Evolutionary conservation across 1,140 invertebrate species (phyloP).

Genomic region (Diachasma alloeum): DNA sequence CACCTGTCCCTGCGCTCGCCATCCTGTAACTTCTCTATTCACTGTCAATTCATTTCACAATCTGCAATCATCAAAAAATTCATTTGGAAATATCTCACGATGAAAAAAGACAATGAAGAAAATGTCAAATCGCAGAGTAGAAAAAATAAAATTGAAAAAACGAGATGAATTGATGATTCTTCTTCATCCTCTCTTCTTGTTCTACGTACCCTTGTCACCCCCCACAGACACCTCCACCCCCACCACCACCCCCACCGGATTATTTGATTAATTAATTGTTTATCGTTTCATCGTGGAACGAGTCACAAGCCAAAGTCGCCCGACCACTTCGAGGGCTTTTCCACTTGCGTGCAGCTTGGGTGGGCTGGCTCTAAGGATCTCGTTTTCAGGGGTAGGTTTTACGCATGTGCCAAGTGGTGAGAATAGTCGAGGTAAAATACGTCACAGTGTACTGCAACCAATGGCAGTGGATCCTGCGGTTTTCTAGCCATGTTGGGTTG

Average conservation of each 20-base stretch:
- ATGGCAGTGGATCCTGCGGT: background rate
- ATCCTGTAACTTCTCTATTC: slow-evolving; percentile 33
- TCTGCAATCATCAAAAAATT: background rate
- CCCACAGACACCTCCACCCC: too few species aligned
- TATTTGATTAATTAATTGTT: background rate
- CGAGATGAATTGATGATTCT: too few species aligned
- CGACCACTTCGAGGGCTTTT: background rate
- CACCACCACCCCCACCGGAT: too few species aligned
- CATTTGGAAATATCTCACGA: background rate
- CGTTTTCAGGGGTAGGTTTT: background rate
- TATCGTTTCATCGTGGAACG: background rate
- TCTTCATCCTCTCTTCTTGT: too few species aligned
- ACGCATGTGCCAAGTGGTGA: background rate
- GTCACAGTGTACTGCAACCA: slow-evolving; percentile 5
- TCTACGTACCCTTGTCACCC: too few species aligned
- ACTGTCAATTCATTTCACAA: background rate
- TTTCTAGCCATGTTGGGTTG: background rate
- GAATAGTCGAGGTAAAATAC: background rate
- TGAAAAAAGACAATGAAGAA: background rate
- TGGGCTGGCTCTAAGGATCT: background rate
- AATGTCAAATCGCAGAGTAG: too few species aligned
- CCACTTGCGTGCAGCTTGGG: background rate
- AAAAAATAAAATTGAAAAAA: too few species aligned
- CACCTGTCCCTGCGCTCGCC: slow-evolving; percentile 50
- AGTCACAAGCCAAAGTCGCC: background rate